phyloP scores from a whole-genome alignment of 2,888 invertebrate genomes.

The Hydrotaea cyrtoneurina region DNA sequence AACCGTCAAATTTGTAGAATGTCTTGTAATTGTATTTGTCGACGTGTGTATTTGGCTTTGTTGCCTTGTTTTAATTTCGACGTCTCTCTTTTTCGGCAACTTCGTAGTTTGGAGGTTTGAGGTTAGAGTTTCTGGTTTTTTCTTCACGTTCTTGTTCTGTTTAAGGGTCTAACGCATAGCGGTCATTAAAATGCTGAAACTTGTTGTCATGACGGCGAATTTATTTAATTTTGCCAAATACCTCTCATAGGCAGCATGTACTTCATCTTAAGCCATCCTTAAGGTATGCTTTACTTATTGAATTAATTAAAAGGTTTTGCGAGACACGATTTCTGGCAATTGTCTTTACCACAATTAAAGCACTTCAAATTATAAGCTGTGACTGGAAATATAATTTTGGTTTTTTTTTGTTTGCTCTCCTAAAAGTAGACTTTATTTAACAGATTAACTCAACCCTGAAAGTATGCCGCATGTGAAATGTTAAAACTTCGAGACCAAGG shows the following conservation, averaged over 20 bases:
- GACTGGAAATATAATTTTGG: too few species aligned
- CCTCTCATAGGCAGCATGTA: neutral
- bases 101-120: slow-evolving; percentile 3
- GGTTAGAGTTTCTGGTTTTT: slow-evolving; percentile 2
- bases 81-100: neutral
- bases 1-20: slow-evolving; percentile 46
- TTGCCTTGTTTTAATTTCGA: slow-evolving; percentile 11
- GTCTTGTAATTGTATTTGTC: slow-evolving; percentile 50
- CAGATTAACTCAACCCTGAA: too few species aligned
- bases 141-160: too few species aligned
- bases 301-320: neutral
- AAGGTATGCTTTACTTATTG: slow-evolving; percentile 1
- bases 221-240: too few species aligned
- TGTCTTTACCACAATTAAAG: too few species aligned
- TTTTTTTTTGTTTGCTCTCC: too few species aligned
- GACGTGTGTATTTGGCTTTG: slow-evolving; percentile 15
- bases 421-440: too few species aligned
- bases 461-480: too few species aligned
- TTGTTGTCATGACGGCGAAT: neutral
- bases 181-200: slow-evolving; percentile 10
- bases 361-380: too few species aligned
- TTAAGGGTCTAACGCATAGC: neutral
- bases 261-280: slow-evolving; percentile 1
- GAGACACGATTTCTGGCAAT: too few species aligned
- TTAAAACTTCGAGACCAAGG: too few species aligned